Base-by-base conservation (phyloP, 2,888 invertebrate species). In the Tipula helvola region DNA sequence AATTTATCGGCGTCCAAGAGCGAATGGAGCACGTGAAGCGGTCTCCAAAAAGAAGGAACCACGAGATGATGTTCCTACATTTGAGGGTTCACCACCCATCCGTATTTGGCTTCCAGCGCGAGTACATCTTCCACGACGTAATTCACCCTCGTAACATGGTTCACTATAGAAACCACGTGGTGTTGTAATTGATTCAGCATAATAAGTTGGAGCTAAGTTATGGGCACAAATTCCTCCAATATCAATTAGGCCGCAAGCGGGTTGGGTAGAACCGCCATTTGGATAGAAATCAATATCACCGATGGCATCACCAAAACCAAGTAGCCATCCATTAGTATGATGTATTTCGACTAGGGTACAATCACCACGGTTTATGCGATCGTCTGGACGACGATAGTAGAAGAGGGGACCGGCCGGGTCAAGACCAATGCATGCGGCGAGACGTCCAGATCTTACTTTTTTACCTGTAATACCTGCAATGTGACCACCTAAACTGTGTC, bases 401-500 rank as follows among this genome's bases (percentile, higher is more conserved):
- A 85, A 85, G 1, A 85, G 85, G 18, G 85, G 85, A 42, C 85
- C 85, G 16, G 85, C 85, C 16, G 85, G 85, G 13, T 85, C 85
- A 85, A 85, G 85, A n/a, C 85, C 85, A 85, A 85, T 85, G 12
- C 39, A 42, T 44, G 85, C 5, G n/a, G 5, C n/a, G 0, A 84
- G 5, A 1, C 84, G 84, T 5, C 84, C 84, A 1, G 84, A 89
- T 87, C 91, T 92, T 0, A 92, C 92, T 88, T 92, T 92, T 87
- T 93, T 94, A 0, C 93, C 94, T 52, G 94, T 92, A 87, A 92
- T 92, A 2, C 94, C 93, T 85, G 92, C 92, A 8, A 93, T 93
- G 89, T 93, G 93, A 7, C 93, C 93, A 3, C 94, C 94, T 87
- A 94, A 90, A 88, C 94, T 94, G 88, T 94, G 93, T 0, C 93